phyloP scores from a whole-genome alignment of 1,140 invertebrate genomes.

The Brachionus rotundiformis region DNA sequence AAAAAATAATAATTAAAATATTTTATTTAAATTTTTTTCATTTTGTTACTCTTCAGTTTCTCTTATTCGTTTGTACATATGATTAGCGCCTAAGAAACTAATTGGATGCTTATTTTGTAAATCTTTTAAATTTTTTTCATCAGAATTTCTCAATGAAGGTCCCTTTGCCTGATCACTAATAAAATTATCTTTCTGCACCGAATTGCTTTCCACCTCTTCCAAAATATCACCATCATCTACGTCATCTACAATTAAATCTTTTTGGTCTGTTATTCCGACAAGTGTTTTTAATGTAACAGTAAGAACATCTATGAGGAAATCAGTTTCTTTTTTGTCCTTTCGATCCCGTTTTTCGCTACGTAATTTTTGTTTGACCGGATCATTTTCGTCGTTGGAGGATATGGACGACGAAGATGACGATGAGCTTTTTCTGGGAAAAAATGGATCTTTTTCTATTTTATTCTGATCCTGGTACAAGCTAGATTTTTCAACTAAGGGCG shows the following conservation, averaged over 20 bases:
- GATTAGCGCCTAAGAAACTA: background rate
- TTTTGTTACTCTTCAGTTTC: conserved; percentile 10
- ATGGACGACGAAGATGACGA: conserved; percentile 6
- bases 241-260: conserved; percentile 21
- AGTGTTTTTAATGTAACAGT: conserved; percentile 5
- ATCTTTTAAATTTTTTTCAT: background rate
- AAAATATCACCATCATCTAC: conserved; percentile 26
- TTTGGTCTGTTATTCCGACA: background rate
- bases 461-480: conserved; percentile 22
- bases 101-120: background rate
- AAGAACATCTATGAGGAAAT: conserved; percentile 27
- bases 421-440: conserved; percentile 30
- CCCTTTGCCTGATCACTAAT: background rate
- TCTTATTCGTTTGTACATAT: background rate
- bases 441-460: conserved; percentile 24
- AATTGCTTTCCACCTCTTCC: background rate
- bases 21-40: background rate
- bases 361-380: background rate
- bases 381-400: conserved; percentile 5
- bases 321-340: conserved; percentile 48
- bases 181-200: background rate
- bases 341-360: conserved; percentile 6
- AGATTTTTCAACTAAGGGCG: background rate
- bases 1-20: conserved; percentile 52
- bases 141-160: background rate